Evolutionary conservation across 2,113 vertebrate genomes (phyloP), one percentile per base, ranked within the genome.

Genomic region (Mixornis gularis): DNA sequence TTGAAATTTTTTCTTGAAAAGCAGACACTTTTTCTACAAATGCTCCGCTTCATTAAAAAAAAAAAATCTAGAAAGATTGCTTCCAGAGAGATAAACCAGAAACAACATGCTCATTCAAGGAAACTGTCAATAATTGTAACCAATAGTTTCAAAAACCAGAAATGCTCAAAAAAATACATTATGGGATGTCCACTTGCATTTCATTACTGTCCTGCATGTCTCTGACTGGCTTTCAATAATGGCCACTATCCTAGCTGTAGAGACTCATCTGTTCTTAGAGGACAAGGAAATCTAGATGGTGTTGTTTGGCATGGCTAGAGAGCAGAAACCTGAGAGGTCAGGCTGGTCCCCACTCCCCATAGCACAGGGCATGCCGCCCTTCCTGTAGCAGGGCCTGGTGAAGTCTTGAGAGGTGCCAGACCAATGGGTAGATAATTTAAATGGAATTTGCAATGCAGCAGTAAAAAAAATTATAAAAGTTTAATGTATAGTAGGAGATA

Each of bases 291-390:
- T 10, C 19, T 32, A 68, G 12, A 34, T 38, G 30, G 11, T 49
- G 3, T 32, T 62, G 29, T 6, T 7, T 80, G 49, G 8, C 1
- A 5, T 1, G 1, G 20, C 21, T 3, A 2, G 15, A 68, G 6
- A 68, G 13, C 32, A 85, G 70, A 87, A 80, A 51, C 6, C 12
- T 0, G 2, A 78, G 51, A 26, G 43, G 5, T 6, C 2, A 3
- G 29, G 21, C 13, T 73, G 46, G 29, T 6, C 38, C 32, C 4
- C 0, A 0, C 1, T 7, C 13, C 9, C 3, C 0, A 0, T 26
- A 44, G 17, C 2, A 6, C 29, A 22, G 8, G 20, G 13, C 5
- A 0, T 1, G 3, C 25, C 80, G 44, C 20, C 16, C 9, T 8
- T 76, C 29, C 34, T 30, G 9, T 8, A 41, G 64, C 49, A 48